Evolutionary conservation across 2,888 invertebrate species (phyloP).

Genomic region (Callyntrura sp.): DNA sequence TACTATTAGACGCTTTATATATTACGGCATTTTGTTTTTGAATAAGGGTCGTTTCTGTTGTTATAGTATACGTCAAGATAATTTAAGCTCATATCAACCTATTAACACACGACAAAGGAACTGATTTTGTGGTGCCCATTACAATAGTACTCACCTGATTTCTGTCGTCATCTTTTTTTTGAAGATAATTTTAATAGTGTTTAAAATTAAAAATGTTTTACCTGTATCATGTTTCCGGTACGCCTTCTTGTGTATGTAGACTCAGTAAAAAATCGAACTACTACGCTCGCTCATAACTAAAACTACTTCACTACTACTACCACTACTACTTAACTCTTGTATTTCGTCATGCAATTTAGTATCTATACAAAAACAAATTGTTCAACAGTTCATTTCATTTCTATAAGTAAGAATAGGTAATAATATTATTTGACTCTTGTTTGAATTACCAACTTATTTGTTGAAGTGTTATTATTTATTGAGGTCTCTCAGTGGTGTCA

Average conservation of each 20-base stretch:
- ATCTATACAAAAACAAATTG: neutral
- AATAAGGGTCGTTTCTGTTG: neutral
- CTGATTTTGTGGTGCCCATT: conserved; percentile 45
- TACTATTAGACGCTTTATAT: conserved; percentile 31
- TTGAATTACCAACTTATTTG: neutral
- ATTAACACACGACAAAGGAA: conserved; percentile 38
- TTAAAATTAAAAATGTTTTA: neutral
- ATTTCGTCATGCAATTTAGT: neutral
- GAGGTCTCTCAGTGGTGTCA: neutral
- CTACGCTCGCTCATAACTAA: neutral
- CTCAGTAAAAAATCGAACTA: neutral
- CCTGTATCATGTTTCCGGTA: neutral
- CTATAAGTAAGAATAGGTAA: neutral
- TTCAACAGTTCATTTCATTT: neutral
- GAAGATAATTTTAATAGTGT: neutral
- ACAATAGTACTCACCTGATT: conserved; percentile 30
- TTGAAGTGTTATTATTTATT: neutral
- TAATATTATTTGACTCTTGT: neutral
- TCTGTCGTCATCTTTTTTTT: conserved; percentile 16
- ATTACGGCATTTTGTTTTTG: neutral
- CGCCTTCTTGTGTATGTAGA: neutral
- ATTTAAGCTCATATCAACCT: neutral
- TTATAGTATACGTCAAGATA: neutral
- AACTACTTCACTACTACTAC: neutral
- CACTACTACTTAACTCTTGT: conserved; percentile 29